Evolutionary conservation across 1,140 invertebrate genomes (phyloP), one percentile per base, ranked within the genome.

Genomic region (Calliphora vicina): DNA sequence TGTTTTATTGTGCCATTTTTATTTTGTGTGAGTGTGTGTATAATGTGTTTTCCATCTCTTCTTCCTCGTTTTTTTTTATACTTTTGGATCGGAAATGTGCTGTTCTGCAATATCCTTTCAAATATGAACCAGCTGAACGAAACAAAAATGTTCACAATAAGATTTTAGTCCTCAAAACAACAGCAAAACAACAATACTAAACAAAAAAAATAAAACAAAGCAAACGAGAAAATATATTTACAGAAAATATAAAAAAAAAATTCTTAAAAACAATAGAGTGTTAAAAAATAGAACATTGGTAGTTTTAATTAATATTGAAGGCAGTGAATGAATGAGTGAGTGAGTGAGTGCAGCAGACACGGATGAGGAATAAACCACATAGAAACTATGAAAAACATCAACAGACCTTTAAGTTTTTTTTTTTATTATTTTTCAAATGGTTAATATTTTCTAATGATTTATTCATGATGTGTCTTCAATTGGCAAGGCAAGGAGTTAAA

Each of bases 41-140:
- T 43, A 43, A 25, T 20, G 35, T 78, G 15, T 25, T 78, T 42
- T 35, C 35, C 1, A 35, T 35, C 4, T 35, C 35, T 74, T 35
- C 3, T 71, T 71, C 12, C 25, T 71, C 3, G 17, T 23, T 23
- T 74, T 35, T 73, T 9, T 0, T 29, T 25, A 27, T 73, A 2
- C 10, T 29, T 8, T n/a, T 27, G 17, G 27, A 78, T 43, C 74
- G 74, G 74, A 78, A 45, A 78, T 43, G 20, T 78, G 74, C 35
- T 78, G 74, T 78, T 45, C 74, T 78, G 74, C 42, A 78, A 78
- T 78, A 78, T 78, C 74, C 73, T 78, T 23, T 42, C 74, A 78
- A 78, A 78, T 43, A 20, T 78, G 10, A 78, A 78, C 74, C 27
- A 76, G 27, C 73, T 35, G 73, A 78, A 78, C 20, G 29, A 10